phyloP scores from a whole-genome alignment of 1,140 invertebrate species.

The Habropoda laboriosa region DNA sequence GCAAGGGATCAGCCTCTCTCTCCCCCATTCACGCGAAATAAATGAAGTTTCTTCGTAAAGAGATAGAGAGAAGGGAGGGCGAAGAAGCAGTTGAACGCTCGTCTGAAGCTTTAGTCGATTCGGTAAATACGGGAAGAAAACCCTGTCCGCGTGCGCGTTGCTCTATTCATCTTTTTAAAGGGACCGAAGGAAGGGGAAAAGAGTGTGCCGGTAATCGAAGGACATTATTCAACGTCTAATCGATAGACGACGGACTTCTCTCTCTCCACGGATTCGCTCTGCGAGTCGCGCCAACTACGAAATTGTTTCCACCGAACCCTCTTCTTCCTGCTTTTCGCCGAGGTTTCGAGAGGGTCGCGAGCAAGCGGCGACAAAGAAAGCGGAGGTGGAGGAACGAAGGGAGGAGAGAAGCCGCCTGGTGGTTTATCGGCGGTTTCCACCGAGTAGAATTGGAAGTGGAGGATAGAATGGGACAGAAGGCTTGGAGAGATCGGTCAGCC shows the following conservation, averaged over 20 bases:
- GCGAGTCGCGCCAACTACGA: neutral
- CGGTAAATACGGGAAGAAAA: slow-evolving; percentile 29
- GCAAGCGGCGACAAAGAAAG: slow-evolving; percentile 29
- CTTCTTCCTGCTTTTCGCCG: neutral
- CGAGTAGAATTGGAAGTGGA: slow-evolving; percentile 47
- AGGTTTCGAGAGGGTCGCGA: neutral
- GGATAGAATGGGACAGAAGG: slow-evolving; percentile 18
- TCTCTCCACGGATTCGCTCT: neutral
- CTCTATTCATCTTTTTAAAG: slow-evolving; percentile 29
- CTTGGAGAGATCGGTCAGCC: slow-evolving; percentile 7
- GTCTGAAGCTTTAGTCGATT: slow-evolving; percentile 16
- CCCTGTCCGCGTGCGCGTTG: neutral
- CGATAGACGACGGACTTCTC: slow-evolving; percentile 20
- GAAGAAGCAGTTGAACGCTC: neutral
- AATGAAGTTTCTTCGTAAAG: slow-evolving; percentile 38
- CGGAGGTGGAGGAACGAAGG: slow-evolving; percentile 22
- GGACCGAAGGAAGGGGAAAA: neutral
- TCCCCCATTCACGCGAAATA: slow-evolving; percentile 35
- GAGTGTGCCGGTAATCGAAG: slow-evolving; percentile 34
- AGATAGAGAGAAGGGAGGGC: neutral
- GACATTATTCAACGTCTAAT: slow-evolving; percentile 44
- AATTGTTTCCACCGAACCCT: neutral
- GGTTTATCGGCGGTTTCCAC: slow-evolving; percentile 54
- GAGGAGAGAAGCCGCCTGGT: slow-evolving; percentile 7
- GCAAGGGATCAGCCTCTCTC: slow-evolving; percentile 6